phyloP scores from a whole-genome alignment of 2,797 vertebrate genomes.

The Lithobates pipiens region DNA sequence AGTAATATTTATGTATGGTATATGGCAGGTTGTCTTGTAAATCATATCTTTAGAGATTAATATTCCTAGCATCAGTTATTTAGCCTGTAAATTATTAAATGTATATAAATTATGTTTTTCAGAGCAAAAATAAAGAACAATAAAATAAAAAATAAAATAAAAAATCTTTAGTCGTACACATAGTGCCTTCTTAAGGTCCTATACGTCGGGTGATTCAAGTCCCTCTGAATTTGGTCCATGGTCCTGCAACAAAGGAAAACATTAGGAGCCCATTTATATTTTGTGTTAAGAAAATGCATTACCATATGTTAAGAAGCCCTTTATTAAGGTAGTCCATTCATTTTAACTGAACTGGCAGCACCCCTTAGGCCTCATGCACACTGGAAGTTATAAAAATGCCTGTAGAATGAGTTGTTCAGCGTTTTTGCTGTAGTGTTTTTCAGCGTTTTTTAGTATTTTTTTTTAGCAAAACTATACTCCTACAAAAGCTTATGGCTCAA shows the following conservation, averaged over 20 bases:
- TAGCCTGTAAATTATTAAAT: not conserved
- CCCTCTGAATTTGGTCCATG: slow-evolving; percentile 14
- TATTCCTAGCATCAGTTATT: not conserved
- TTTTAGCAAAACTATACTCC: no score
- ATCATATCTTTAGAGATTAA: not conserved
- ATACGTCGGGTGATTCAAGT: slow-evolving; percentile 20
- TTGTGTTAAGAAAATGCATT: not conserved
- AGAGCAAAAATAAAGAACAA: not conserved
- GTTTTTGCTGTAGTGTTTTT: no score
- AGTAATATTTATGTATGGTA: no score
- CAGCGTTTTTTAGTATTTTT: no score
- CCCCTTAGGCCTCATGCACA: no score
- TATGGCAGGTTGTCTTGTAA: no score
- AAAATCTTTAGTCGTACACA: not conserved
- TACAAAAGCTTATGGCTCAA: no score
- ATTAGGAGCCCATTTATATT: not conserved
- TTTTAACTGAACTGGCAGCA: no score
- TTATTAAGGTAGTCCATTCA: no score
- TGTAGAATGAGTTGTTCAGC: no score
- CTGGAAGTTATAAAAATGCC: no score
- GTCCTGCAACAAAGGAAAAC: slow-evolving; percentile 11
- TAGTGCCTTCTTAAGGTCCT: not conserved
- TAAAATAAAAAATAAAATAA: not conserved
- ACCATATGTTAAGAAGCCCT: no score
- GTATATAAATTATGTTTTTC: not conserved